These are phyloP conservation scores for Notothenia coriiceps DNA, from an alignment of 2,113 vertebrate genomes.

Conservation along the genomic window DNA sequence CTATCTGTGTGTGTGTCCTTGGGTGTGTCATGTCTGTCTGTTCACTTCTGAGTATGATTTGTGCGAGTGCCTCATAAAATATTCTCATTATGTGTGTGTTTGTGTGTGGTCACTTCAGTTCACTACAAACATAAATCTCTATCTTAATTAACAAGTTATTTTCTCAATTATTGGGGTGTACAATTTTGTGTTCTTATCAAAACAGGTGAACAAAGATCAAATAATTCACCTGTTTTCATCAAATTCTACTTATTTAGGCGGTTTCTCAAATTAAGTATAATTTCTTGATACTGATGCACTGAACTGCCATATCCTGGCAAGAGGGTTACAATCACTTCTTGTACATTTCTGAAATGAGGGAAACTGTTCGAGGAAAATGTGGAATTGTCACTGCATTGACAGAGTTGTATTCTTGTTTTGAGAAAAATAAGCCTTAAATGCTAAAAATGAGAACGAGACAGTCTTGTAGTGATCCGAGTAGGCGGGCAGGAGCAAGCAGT, in stretches of 20 bases:
- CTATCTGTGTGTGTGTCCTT: conserved; percentile 14
- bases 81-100: conserved; percentile 1
- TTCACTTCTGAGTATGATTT: conserved; percentile 1
- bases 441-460: conserved; percentile 21
- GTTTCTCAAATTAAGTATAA: background rate
- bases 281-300: conserved; percentile 6
- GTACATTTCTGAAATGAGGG: conserved; percentile 37
- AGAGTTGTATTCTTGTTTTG: conserved; percentile 12
- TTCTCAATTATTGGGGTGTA: background rate
- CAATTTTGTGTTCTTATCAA: background rate
- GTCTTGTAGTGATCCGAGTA: conserved; percentile 26
- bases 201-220: background rate
- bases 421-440: conserved; percentile 28
- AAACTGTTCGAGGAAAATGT: background rate
- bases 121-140: conserved; percentile 8
- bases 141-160: conserved; percentile 13
- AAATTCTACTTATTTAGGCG: background rate
- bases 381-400: conserved; percentile 1
- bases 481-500: conserved; percentile 34
- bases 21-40: conserved; percentile 29
- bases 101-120: background rate
- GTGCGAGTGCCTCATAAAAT: background rate
- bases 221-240: background rate
- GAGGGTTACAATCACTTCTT: background rate
- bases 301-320: conserved; percentile 1